These are phyloP conservation scores for Pelecanoides urinatrix DNA, from an alignment of 2,113 vertebrate genomes.

Conservation along the genomic window DNA sequence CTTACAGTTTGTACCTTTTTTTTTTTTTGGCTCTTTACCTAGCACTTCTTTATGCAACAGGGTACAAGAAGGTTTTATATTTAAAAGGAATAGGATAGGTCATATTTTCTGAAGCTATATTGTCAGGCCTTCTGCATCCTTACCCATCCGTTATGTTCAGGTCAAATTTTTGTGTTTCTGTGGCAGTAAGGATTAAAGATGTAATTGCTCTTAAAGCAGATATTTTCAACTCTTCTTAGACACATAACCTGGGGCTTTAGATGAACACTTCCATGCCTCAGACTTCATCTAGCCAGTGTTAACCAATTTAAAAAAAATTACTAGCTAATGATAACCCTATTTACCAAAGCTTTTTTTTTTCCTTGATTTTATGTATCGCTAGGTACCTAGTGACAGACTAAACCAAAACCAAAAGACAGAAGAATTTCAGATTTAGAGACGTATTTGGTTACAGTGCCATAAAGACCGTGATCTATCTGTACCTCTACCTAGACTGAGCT, in stretches of 20 bases:
- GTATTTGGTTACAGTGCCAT: neutral
- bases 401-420: neutral
- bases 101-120: neutral
- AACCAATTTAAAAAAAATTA: neutral
- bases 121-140: neutral
- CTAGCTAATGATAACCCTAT: neutral
- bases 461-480: neutral
- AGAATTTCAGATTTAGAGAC: neutral
- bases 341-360: neutral
- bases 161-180: neutral
- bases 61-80: neutral
- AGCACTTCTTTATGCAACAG: neutral
- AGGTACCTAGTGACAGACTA: neutral
- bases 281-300: neutral
- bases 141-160: neutral
- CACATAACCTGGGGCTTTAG: neutral
- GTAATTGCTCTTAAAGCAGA: neutral
- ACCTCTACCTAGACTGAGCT: neutral
- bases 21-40: neutral
- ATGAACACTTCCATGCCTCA: neutral
- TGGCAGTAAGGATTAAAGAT: neutral
- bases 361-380: neutral
- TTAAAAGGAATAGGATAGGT: neutral
- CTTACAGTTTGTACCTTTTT: neutral
- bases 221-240: neutral